Conservation (phyloP, 2,888 invertebrate species). For the Nomada goodeniana region DNA sequence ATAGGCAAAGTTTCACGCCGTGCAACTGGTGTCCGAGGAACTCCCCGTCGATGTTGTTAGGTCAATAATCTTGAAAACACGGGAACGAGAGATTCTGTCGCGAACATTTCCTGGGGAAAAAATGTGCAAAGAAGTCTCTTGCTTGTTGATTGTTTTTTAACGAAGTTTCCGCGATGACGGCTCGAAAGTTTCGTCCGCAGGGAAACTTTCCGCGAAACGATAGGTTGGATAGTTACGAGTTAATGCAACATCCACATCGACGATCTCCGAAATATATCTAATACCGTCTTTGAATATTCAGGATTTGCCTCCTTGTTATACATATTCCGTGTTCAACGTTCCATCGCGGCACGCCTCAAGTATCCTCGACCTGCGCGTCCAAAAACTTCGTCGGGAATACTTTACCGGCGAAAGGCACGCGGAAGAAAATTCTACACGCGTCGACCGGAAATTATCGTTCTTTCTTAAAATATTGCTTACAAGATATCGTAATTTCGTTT, state of each 20-base stretch:
- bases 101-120: not conserved
- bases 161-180: not conserved
- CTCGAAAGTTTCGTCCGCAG: not conserved
- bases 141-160: not conserved
- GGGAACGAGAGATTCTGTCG: not conserved
- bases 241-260: not conserved
- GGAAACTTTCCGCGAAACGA: not conserved
- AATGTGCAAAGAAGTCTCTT: not conserved
- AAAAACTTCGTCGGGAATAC: too few relatives aligned
- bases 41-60: constrained; percentile 20
- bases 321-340: too few relatives aligned
- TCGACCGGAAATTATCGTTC: constrained; percentile 8
- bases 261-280: too few relatives aligned
- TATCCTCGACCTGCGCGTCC: too few relatives aligned
- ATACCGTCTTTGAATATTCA: too few relatives aligned
- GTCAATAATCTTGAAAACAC: constrained; percentile 35
- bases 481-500: too few relatives aligned
- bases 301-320: too few relatives aligned
- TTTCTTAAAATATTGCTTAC: not conserved
- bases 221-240: not conserved
- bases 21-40: constrained; percentile 54
- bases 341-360: too few relatives aligned
- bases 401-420: not conserved
- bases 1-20: constrained; percentile 45
- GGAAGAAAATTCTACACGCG: not conserved